Percentiles rank a stretch among this genome's conserved stretches.
These are phyloP conservation scores for Puntigrus tetrazona DNA, from an alignment of 2,113 vertebrate genomes.

Conservation along the genomic window DNA sequence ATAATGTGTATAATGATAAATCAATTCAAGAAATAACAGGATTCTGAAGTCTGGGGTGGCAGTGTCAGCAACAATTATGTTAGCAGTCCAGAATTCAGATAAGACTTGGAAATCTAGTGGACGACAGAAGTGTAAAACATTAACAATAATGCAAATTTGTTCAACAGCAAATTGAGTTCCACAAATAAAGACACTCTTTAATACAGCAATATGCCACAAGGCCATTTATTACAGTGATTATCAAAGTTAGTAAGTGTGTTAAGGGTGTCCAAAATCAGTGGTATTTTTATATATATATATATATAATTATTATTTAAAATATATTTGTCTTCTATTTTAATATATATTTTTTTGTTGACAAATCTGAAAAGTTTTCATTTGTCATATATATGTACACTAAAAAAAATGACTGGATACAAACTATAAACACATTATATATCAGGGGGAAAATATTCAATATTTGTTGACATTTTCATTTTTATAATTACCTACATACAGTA, in stretches of 20 bases:
- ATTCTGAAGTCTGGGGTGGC: neutral
- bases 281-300: neutral
- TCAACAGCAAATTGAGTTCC: slow-evolving; percentile 9
- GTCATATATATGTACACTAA: too few species aligned
- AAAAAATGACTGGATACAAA: too few species aligned
- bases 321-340: too few species aligned
- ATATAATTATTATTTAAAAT: too few species aligned
- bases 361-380: neutral
- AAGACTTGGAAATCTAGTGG: slow-evolving; percentile 15
- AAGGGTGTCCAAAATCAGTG: neutral
- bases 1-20: neutral
- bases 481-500: too few species aligned
- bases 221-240: neutral
- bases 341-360: neutral
- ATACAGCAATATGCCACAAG: neutral
- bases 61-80: slow-evolving; percentile 29
- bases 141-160: slow-evolving; percentile 35
- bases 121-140: slow-evolving; percentile 48
- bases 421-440: neutral
- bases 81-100: neutral
- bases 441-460: neutral
- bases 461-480: neutral
- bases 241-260: neutral
- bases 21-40: neutral
- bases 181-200: neutral